phyloP scores from a whole-genome alignment of 2,888 invertebrate species.

The Terebella lapidaria region DNA sequence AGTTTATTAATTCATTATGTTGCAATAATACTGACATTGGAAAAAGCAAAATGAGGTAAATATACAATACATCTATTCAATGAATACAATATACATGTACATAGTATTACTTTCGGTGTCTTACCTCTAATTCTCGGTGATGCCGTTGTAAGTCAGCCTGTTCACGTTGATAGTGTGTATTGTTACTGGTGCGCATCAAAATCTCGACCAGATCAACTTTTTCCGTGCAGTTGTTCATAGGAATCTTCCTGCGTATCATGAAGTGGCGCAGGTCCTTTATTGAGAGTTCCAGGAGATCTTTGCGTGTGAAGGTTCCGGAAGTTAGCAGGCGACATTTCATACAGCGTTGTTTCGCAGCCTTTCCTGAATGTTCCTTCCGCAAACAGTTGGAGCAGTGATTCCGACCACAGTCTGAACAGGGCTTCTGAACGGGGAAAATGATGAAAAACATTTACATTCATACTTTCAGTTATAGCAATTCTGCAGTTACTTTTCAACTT shows the following conservation, averaged over 20 bases:
- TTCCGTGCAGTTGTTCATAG: constrained; percentile 42
- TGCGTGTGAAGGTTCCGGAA: neutral
- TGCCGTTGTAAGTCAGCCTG: constrained; percentile 29
- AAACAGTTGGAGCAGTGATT: neutral
- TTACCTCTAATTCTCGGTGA: constrained; percentile 31
- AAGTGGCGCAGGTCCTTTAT: constrained; percentile 42
- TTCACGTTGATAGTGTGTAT: constrained; percentile 16
- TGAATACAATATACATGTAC: no score
- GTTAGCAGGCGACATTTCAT: neutral
- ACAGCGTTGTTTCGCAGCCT: neutral
- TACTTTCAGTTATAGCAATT: no score
- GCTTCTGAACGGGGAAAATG: neutral
- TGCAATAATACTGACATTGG: no score
- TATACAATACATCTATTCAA: no score
- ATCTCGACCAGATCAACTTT: constrained; percentile 49
- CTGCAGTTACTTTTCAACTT: no score
- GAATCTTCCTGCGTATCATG: constrained; percentile 36
- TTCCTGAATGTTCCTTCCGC: neutral
- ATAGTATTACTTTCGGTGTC: no score
- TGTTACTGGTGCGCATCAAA: constrained; percentile 27
- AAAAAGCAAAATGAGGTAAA: no score
- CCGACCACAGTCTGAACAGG: neutral
- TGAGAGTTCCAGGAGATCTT: neutral
- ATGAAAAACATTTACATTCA: neutral
- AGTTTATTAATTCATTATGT: no score